phyloP scores from a whole-genome alignment of 2,888 invertebrate genomes.

The Polia nebulosa region DNA sequence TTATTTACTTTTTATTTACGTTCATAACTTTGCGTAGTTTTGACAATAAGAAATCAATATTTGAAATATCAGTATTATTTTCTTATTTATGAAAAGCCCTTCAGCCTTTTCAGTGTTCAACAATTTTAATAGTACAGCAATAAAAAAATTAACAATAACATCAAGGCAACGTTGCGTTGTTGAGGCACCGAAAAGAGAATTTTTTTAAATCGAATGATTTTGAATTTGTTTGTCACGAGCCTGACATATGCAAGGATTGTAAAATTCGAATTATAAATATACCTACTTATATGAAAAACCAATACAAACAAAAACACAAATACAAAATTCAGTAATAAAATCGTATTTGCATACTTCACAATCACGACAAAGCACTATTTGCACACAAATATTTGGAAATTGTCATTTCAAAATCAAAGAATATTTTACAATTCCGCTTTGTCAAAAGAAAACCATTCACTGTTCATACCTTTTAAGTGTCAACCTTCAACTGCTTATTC shows the following conservation, averaged over 20 bases:
- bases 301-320: not conserved
- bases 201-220: no score
- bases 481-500: conserved; percentile 73
- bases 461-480: conserved; percentile 62
- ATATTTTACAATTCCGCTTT: conserved; percentile 50
- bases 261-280: no score
- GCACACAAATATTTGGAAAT: conserved; percentile 61
- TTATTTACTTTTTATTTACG: conserved; percentile 55
- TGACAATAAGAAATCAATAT: conserved; percentile 10
- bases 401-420: conserved; percentile 62
- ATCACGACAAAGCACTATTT: conserved; percentile 29
- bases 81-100: no score
- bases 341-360: conserved; percentile 30
- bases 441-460: conserved; percentile 66
- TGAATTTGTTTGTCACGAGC: not conserved
- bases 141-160: no score
- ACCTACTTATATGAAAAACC: not conserved
- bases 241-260: not conserved
- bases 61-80: not conserved
- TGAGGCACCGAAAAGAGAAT: no score
- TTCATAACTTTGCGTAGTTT: conserved; percentile 20
- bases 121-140: no score
- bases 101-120: not conserved
- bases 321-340: conserved; percentile 11
- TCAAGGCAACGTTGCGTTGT: no score